Evolutionary conservation across 1,140 invertebrate species (phyloP), one percentile per base, ranked within the genome.

Genomic region (Diprion similis): DNA sequence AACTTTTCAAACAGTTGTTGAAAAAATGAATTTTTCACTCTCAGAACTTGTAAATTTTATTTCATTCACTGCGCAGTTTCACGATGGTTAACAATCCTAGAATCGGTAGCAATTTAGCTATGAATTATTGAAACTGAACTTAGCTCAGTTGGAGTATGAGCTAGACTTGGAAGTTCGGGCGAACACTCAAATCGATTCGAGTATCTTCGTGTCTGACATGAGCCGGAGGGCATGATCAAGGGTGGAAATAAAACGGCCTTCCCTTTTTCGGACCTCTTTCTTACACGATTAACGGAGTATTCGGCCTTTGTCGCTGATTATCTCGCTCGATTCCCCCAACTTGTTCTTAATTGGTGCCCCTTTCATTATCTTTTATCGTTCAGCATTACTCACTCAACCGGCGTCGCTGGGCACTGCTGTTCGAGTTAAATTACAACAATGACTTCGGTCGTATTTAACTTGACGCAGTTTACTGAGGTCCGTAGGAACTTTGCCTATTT

Each of bases 341-440:
- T 59, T 59, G 51, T 59, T 59, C 51, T 59, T 59, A 59, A 59
- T 59, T 59, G 51, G 51, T 59, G 51, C n/a, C 51, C 51, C 51
- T 59, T 59, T 17, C 51, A 59, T 13, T 59, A 59, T 59, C 51
- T 59, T 59, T 59, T 59, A 59, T 59, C 51, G n/a, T 17, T 17
- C 3, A 17, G n/a, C 51, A 17, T 59, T 59, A 59, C n/a, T 59
- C 51, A 59, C n/a, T 59, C 51, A 59, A 6, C 51, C 51, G 6
- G 24, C 51, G 51, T 59, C 51, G 51, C 51, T 17, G 24, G 24
- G 24, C 24, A 37, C 24, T 37, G 24, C 24, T 37, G 24, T 37
- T 37, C 24, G 24, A 37, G 24, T 37, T 37, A 37, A 37, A 59
- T 59, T 17, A 59, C 51, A 17, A 59, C 11, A 37, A 1, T 37